phyloP scores from a whole-genome alignment of 2,888 invertebrate genomes.

The Ceriagrion tenellum region DNA sequence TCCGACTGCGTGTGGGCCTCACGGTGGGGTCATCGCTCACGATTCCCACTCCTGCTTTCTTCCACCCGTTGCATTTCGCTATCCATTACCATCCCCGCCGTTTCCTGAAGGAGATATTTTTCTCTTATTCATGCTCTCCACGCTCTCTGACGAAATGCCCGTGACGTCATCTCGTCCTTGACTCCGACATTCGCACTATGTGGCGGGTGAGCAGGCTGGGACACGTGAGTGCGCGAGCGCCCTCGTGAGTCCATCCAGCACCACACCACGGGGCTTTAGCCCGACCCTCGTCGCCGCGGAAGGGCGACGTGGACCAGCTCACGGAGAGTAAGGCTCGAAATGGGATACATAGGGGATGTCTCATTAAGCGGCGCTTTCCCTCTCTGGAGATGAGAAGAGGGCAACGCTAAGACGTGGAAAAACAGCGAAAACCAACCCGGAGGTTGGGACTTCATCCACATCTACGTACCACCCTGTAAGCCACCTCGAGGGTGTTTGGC shows the following conservation, averaged over 20 bases:
- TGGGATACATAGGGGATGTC: background rate
- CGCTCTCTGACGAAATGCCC: background rate
- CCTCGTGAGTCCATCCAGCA: background rate
- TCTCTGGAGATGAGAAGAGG: too few relatives aligned
- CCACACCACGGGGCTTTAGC: background rate
- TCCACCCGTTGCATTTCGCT: background rate
- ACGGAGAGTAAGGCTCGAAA: background rate
- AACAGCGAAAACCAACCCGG: too few relatives aligned
- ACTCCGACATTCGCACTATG: background rate
- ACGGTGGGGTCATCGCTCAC: too few relatives aligned
- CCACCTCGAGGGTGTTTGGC: too few relatives aligned
- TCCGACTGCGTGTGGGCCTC: too few relatives aligned
- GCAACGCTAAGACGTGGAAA: too few relatives aligned
- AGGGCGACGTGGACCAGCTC: background rate
- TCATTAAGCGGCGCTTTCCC: background rate
- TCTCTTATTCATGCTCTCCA: background rate
- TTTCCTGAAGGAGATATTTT: background rate
- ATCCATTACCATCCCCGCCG: background rate
- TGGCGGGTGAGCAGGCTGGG: background rate
- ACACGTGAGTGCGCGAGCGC: background rate
- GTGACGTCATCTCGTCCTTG: constrained; percentile 9
- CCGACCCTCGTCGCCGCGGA: background rate
- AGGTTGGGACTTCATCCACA: too few relatives aligned
- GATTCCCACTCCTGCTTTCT: background rate
- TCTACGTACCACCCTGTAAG: too few relatives aligned